Conservation (phyloP, 2,113 vertebrate genomes). For the Sisor rabdophorus region DNA sequence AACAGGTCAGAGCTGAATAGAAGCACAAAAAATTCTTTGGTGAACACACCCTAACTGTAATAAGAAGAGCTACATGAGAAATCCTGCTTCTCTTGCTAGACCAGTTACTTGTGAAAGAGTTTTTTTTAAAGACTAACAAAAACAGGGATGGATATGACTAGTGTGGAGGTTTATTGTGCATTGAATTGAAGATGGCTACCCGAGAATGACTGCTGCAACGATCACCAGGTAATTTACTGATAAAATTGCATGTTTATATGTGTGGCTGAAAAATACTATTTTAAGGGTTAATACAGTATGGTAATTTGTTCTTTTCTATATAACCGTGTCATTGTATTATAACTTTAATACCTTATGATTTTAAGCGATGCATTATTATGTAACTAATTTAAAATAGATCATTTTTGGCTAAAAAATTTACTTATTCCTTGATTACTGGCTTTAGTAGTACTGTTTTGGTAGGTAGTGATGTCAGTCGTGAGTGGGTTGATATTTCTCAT, state of each 20-base stretch:
- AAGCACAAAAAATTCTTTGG: background rate
- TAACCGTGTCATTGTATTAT: background rate
- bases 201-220: conserved; percentile 62
- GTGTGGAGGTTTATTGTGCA: conserved; percentile 45
- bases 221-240: conserved; percentile 60
- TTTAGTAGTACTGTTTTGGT: conserved; percentile 22
- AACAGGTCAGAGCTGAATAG: background rate
- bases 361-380: background rate
- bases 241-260: background rate
- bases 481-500: conserved; percentile 7
- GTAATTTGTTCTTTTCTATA: background rate
- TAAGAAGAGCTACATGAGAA: conserved; percentile 40
- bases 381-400: background rate
- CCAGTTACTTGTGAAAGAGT: conserved; percentile 55
- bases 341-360: background rate
- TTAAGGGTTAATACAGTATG: background rate
- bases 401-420: conserved; percentile 26
- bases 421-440: background rate
- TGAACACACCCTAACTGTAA: conserved; percentile 31
- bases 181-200: conserved; percentile 59
- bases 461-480: conserved; percentile 27
- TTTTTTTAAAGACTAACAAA: conserved; percentile 35
- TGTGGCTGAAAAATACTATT: background rate
- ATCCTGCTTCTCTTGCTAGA: conserved; percentile 66
- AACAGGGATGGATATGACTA: conserved; percentile 47